phyloP scores from a whole-genome alignment of 1,140 invertebrate species.

The Listronotus oregonensis region DNA sequence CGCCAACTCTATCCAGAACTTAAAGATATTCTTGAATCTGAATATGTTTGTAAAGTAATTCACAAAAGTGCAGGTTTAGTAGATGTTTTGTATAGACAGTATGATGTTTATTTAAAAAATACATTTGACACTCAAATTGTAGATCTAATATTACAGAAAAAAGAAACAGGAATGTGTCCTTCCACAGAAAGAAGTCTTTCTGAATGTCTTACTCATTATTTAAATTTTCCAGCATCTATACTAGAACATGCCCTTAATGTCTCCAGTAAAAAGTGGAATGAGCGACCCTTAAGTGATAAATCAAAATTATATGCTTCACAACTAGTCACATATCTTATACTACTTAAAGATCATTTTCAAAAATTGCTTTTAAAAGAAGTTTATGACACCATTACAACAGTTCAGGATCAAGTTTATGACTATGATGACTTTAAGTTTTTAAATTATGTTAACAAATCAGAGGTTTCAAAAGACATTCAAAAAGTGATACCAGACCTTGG shows the following conservation, averaged over 20 bases:
- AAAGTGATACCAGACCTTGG: constrained; percentile 29
- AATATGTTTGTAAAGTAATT: constrained; percentile 38
- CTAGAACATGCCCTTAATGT: constrained; percentile 27
- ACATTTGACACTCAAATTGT: constrained; percentile 40
- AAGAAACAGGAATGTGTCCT: constrained; percentile 8
- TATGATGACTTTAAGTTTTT: constrained; percentile 31
- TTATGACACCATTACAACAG: constrained; percentile 23
- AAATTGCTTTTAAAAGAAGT: constrained; percentile 31
- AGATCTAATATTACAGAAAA: constrained; percentile 37
- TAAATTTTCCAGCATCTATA: constrained; percentile 33
- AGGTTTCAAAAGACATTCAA: constrained; percentile 29
- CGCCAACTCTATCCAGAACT: constrained; percentile 34
- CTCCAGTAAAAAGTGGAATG: constrained; percentile 25
- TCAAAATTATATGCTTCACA: constrained; percentile 34
- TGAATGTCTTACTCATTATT: constrained; percentile 34
- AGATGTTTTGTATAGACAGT: constrained; percentile 33
- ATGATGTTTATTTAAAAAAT: constrained; percentile 35
- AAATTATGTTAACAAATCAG: constrained; percentile 18
- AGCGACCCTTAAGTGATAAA: constrained; percentile 34
- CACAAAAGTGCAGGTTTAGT: constrained; percentile 30
- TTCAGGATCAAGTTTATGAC: constrained; percentile 33
- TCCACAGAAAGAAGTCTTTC: constrained; percentile 21
- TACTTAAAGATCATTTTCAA: constrained; percentile 33
- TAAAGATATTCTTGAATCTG: constrained; percentile 36
- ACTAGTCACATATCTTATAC: constrained; percentile 33